A percentile compares a stretch with the other conserved stretches of the same genome.
phyloP scores from a whole-genome alignment of 2,113 vertebrate species.

The Callocephalon fimbriatum region DNA sequence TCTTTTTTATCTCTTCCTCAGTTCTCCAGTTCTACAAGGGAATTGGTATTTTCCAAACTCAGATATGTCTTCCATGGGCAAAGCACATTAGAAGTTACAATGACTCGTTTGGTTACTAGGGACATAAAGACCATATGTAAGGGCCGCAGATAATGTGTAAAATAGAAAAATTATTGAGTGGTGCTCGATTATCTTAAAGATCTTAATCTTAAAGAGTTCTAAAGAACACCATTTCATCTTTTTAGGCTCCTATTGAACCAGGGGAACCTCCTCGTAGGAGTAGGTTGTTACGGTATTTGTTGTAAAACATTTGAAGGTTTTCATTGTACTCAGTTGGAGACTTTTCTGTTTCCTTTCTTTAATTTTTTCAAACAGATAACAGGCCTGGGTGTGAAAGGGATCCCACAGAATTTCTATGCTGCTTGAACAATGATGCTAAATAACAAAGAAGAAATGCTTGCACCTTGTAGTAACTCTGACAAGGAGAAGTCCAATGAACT shows the following conservation, averaged over 20 bases:
- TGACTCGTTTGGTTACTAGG: background rate
- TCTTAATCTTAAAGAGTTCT: background rate
- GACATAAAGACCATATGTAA: background rate
- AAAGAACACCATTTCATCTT: background rate
- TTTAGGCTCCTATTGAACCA: background rate
- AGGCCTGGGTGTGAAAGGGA: slow-evolving; percentile 72
- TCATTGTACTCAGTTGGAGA: background rate
- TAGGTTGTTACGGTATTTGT: background rate
- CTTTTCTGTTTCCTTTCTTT: background rate
- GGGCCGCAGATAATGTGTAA: background rate
- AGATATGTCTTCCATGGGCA: background rate
- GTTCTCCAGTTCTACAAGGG: background rate
- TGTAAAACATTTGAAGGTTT: background rate
- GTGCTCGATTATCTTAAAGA: background rate
- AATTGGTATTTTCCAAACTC: background rate
- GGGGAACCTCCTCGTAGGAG: background rate
- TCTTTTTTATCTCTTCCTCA: background rate
- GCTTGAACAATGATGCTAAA: background rate
- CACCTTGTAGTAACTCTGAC: background rate
- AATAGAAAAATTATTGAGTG: background rate
- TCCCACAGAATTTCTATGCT: slow-evolving; percentile 61
- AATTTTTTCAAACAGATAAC: slow-evolving; percentile 56
- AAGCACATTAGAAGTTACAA: background rate
- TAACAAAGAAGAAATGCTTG: background rate
- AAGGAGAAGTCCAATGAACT: background rate